Conservation (phyloP, 1,140 invertebrate species). For the Drosophila pandora region DNA sequence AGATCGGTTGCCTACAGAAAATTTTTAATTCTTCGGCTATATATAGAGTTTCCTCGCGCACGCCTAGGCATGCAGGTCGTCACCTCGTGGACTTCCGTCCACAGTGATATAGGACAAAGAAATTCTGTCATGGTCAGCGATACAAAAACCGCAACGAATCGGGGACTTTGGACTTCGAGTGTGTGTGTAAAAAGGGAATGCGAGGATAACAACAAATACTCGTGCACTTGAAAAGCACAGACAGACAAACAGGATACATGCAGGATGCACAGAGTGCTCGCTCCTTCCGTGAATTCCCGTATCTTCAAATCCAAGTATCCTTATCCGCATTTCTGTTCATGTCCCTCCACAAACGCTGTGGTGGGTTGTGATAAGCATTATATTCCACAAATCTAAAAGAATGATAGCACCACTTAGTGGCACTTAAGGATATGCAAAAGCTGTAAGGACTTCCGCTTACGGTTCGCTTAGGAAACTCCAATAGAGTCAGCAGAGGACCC, state of each 20-base stretch:
- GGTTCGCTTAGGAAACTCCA: slow-evolving; percentile 18
- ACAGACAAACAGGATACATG: slow-evolving; percentile 17
- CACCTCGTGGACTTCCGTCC: too few relatives aligned
- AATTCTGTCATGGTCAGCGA: slow-evolving; percentile 75
- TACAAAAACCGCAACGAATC: slow-evolving; percentile 48
- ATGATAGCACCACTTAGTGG: slow-evolving; percentile 76
- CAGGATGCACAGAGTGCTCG: slow-evolving; percentile 8
- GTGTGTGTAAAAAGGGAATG: neutral
- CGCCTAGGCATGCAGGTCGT: too few relatives aligned
- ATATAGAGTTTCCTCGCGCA: too few relatives aligned
- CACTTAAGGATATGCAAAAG: slow-evolving; percentile 79
- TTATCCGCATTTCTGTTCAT: slow-evolving; percentile 14
- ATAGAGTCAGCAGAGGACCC: neutral
- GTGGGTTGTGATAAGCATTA: slow-evolving; percentile 66
- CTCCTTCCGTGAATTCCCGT: slow-evolving; percentile 9
- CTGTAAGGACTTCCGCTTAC: slow-evolving; percentile 71
- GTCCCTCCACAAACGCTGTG: slow-evolving; percentile 14
- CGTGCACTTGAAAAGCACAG: slow-evolving; percentile 61
- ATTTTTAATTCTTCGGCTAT: too few relatives aligned
- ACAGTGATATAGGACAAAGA: slow-evolving; percentile 3
- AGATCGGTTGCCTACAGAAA: too few relatives aligned
- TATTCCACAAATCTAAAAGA: slow-evolving; percentile 54
- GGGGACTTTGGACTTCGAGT: slow-evolving; percentile 8
- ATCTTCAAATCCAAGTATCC: slow-evolving; percentile 14
- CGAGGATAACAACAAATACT: slow-evolving; percentile 51